These are phyloP conservation scores for Cephalopachus bancanus DNA, from an alignment of 2,797 vertebrate genomes.

Conservation along the genomic window DNA sequence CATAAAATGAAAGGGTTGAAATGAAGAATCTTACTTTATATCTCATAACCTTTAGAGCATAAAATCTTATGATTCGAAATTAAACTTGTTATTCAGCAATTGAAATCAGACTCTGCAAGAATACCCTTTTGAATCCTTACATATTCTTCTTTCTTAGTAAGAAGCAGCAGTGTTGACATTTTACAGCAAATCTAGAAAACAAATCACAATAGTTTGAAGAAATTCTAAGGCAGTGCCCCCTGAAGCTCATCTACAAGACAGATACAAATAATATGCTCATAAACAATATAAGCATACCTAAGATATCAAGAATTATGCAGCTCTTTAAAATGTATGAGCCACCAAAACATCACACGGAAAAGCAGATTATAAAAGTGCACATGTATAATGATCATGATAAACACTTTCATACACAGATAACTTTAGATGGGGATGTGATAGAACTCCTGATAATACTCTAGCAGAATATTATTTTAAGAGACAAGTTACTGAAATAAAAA, in stretches of 20 bases:
- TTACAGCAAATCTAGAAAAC: slow-evolving; percentile 50
- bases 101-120: slow-evolving; percentile 40
- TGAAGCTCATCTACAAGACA: slow-evolving; percentile 44
- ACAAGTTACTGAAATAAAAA: slow-evolving; percentile 8
- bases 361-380: slow-evolving; percentile 1
- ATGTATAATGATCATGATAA: slow-evolving; percentile 7
- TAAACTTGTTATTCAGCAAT: slow-evolving; percentile 6
- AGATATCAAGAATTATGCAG: slow-evolving; percentile 3
- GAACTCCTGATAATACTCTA: slow-evolving; percentile 24
- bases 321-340: neutral
- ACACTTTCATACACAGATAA: slow-evolving; percentile 17
- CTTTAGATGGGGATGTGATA: slow-evolving; percentile 34
- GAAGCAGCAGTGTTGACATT: slow-evolving; percentile 1
- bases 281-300: neutral
- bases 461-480: slow-evolving; percentile 6
- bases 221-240: slow-evolving; percentile 10
- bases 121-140: neutral
- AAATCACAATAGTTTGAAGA: slow-evolving; percentile 5
- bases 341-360: neutral
- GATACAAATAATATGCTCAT: neutral
- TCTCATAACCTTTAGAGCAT: neutral
- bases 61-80: slow-evolving; percentile 29
- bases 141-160: slow-evolving; percentile 44
- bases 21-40: slow-evolving; percentile 16
- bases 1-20: slow-evolving; percentile 13